These are phyloP conservation scores for Ctenosaura bakeri DNA, from an alignment of 2,797 vertebrate genomes.

Conservation along the genomic window DNA sequence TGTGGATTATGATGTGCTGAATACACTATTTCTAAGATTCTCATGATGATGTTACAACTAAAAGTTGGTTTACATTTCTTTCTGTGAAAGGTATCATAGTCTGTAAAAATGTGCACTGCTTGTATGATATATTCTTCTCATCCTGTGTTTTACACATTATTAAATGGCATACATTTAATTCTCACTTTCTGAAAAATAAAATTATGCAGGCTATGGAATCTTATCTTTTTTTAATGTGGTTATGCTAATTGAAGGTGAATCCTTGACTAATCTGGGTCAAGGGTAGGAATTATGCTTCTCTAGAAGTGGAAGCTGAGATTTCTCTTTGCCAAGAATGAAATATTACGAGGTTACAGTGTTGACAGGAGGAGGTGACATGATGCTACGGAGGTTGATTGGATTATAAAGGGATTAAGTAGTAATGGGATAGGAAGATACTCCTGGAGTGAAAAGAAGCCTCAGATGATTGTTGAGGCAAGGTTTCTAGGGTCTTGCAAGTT, in stretches of 20 bases:
- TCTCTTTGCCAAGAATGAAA: conserved; percentile 52
- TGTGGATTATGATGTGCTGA: neutral
- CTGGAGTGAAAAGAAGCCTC: conserved; percentile 66
- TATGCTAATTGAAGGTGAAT: conserved; percentile 33
- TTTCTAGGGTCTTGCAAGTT: conserved; percentile 60
- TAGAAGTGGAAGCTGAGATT: neutral
- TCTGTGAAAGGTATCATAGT: neutral
- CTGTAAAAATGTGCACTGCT: neutral
- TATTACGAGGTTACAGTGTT: conserved; percentile 60
- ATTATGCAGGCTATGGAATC: rapidly evolving
- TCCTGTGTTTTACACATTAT: neutral
- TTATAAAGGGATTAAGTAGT: conserved; percentile 77
- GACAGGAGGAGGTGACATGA: conserved; percentile 72
- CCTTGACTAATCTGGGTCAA: conserved; percentile 37
- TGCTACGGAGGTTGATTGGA: conserved; percentile 74
- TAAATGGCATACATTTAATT: conserved; percentile 6
- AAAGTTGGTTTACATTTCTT: neutral
- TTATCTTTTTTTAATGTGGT: rapidly evolving
- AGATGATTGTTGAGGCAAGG: conserved; percentile 60
- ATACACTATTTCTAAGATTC: neutral
- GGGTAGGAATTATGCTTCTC: conserved; percentile 40
- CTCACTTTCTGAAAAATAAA: neutral
- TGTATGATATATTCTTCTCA: neutral
- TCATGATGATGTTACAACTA: neutral
- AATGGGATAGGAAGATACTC: conserved; percentile 77